phyloP scores from a whole-genome alignment of 2,888 invertebrate genomes.

The Pyrrhosoma nymphula region DNA sequence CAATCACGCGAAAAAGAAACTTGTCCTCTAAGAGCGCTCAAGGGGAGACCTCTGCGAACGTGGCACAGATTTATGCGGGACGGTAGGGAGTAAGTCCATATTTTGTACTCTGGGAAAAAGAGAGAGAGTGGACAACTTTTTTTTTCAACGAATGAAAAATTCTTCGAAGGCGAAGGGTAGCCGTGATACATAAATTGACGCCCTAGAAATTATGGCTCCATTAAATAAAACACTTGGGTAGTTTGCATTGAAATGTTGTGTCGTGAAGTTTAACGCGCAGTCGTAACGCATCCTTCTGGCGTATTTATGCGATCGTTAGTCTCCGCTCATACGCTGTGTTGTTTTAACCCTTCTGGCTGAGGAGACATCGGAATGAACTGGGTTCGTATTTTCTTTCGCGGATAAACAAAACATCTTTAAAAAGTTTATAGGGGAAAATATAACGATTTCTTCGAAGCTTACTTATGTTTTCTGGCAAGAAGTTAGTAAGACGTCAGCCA shows the following conservation, averaged over 20 bases:
- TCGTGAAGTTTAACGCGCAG: not conserved
- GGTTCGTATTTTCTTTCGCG: not conserved
- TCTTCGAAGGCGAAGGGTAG: not conserved
- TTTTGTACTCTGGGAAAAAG: not conserved
- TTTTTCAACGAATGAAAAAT: not conserved
- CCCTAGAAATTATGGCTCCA: not conserved
- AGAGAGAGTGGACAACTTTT: not conserved
- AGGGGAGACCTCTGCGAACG: not conserved
- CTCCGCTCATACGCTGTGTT: not conserved
- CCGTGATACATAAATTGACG: not conserved
- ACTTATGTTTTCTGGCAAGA: not conserved
- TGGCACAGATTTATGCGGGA: not conserved
- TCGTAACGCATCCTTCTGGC: not conserved
- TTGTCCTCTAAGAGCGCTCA: not conserved
- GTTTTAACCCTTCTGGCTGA: not conserved
- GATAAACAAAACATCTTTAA: not conserved
- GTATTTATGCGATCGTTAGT: not conserved
- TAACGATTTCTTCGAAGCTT: not conserved
- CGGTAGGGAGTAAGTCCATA: not conserved
- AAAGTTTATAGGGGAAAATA: not conserved
- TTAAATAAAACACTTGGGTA: conserved; percentile 4
- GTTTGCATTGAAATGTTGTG: conserved; percentile 1
- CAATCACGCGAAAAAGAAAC: not conserved
- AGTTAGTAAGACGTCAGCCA: not conserved
- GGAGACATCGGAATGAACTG: not conserved